Evolutionary conservation across 2,797 vertebrate genomes (phyloP), one percentile per base, ranked within the genome.

Genomic region (Falco berigora): DNA sequence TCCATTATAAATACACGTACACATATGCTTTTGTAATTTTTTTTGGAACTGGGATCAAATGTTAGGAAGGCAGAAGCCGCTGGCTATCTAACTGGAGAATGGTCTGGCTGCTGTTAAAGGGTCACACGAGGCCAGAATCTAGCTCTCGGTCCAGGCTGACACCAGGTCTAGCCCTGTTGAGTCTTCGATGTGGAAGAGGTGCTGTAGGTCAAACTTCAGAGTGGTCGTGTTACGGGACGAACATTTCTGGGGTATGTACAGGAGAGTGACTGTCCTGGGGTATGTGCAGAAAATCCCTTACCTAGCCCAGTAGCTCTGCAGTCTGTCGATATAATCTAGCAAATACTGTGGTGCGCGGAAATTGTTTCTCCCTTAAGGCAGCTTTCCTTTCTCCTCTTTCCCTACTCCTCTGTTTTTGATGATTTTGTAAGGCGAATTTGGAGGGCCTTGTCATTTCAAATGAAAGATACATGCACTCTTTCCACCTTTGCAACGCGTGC

Each of bases 311-410:
- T 25, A 86, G 88, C 93, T 83, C 94, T 94, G 88, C 96, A 92
- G 80, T 90, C 85, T 77, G 82, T 90, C 86, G 83, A 72, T 97
- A 84, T 85, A 94, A 93, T 72, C 87, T 95, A 92, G 95, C 94
- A 63, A 94, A 94, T 90, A 92, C 97, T 97, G 96, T 97, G 97
- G 91, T 95, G 94, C 91, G 61, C 79, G 92, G 93, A 97, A 95
- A 68, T 64, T 72, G 94, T 95, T 91, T 83, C 84, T 80, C 93
- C 88, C 95, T 94, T 67, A 83, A 92, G 97, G 97, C 98, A 98
- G 97, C 97, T 98, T 97, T 97, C 93, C 92, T 97, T 96, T 92
- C 78, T 73, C 92, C 97, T 96, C 96, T 94, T 87, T 74, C 94
- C 95, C 96, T 90, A 14, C 81, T 87, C 94, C 77, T 78, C 22